A percentile compares a stretch with the other conserved stretches of the same genome.
Evolutionary conservation across 2,888 invertebrate species (phyloP).

Genomic region (Notodonta dromedarius): DNA sequence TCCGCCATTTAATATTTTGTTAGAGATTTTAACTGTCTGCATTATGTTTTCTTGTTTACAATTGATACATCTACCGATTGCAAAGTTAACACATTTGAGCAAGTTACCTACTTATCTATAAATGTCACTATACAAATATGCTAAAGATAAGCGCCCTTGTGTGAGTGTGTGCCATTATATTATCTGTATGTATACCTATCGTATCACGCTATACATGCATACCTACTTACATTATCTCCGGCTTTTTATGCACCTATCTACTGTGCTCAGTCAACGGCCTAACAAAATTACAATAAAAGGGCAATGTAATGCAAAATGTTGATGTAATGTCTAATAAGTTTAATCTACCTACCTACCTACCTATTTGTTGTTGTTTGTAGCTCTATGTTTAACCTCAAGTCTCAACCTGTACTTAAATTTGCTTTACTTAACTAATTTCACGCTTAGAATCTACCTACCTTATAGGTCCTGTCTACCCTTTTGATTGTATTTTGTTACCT

Average conservation of each 20-base stretch:
- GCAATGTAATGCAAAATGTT: slow-evolving; percentile 17
- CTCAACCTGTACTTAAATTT: slow-evolving; percentile 9
- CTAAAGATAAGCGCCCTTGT: slow-evolving; percentile 44
- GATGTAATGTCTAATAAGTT: slow-evolving; percentile 7
- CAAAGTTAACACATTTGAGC: slow-evolving; percentile 35
- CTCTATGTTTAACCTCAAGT: slow-evolving; percentile 12
- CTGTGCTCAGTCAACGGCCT: slow-evolving; percentile 44
- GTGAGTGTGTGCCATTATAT: slow-evolving; percentile 33
- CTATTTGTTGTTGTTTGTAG: slow-evolving; percentile 21
- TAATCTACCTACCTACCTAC: background rate
- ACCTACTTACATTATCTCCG: slow-evolving; percentile 15
- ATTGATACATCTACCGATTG: slow-evolving; percentile 45
- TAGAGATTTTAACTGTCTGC: slow-evolving; percentile 50
- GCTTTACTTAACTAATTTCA: slow-evolving; percentile 9
- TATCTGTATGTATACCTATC: slow-evolving; percentile 21
- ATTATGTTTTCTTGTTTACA: slow-evolving; percentile 65
- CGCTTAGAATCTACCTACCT: background rate
- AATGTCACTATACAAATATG: slow-evolving; percentile 36
- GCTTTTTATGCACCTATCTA: slow-evolving; percentile 36
- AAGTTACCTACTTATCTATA: slow-evolving; percentile 31
- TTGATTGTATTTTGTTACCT: background rate
- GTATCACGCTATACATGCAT: slow-evolving; percentile 24
- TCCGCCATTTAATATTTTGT: slow-evolving; percentile 76
- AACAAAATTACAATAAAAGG: slow-evolving; percentile 30
- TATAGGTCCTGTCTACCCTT: background rate